Base-by-base conservation (phyloP, 2,797 vertebrate species). In the Lutra lutra region DNA sequence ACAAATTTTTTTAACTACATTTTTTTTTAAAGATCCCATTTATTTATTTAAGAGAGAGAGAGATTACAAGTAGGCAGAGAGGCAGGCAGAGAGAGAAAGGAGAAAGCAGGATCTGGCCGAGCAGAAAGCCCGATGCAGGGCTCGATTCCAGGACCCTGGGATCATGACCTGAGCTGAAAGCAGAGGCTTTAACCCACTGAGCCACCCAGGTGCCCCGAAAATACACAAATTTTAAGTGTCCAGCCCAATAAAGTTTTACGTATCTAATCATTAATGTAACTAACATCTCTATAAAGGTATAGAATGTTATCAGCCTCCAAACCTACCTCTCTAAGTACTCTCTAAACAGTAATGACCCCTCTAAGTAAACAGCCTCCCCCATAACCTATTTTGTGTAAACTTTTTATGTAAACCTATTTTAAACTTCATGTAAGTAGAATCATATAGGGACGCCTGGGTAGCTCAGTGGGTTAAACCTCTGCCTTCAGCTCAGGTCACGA, bases 361-460 rank as follows among this genome's bases (percentile, higher is more conserved):
- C 21, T 43, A 93, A 70, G 29, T 51, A 29, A 75, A 66, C 27
- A 68, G 12, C 43, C 12, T 40, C 11, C 48, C 32, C 21, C 10
- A 51, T 51, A 79, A 79, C 38, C 48, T 91, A 43, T 86, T 72
- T 86, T 54, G 17, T 54, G 56, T 68, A 87, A 68, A 54, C 51
- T 51, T 86, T 72, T 86, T 54, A 54, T 54, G 56, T 68, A 87
- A 68, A 54, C 51, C 48, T 91, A 43, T 86, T 66, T 86, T 89
- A 35, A 97, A 70, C n/a, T 68, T 91, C 68, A 77, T 46, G 56
- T 68, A 84, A 68, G 79, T 75, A 20, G 46, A 96, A 73, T 46
- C 21, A 21, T 66, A 66, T 17, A 66, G 32, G n/a, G n/a, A 35
- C 0, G 1, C n/a, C 66, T 68, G 18, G n/a, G 18, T 35, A 20